Evolutionary conservation across 2,888 invertebrate species (phyloP).

Genomic region (Rotaria magnacalcarata): DNA sequence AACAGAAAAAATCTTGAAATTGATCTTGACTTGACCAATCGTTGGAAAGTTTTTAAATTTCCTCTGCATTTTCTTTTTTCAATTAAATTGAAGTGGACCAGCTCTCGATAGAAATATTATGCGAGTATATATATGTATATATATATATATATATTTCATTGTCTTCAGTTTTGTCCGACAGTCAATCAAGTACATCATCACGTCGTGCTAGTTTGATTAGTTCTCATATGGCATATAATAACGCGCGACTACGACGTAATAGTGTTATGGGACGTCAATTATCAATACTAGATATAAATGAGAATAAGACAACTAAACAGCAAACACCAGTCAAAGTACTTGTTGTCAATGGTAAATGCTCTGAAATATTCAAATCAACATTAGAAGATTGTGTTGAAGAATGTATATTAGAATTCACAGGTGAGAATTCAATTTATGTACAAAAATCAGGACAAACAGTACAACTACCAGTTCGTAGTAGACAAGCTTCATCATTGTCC

Average conservation of each 20-base stretch:
- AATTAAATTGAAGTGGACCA: neutral
- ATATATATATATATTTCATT: neutral
- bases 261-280: neutral
- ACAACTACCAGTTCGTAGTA: neutral
- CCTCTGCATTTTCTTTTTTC: neutral
- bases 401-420: conserved; percentile 1
- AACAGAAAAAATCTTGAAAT: neutral
- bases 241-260: neutral
- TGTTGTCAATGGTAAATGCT: conserved; percentile 7
- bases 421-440: conserved; percentile 23
- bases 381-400: conserved; percentile 28
- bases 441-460: neutral
- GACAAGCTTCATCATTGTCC: neutral
- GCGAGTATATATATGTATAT: neutral
- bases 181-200: neutral
- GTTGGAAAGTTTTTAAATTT: neutral
- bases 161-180: neutral
- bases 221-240: neutral
- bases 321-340: neutral
- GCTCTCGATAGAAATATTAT: neutral
- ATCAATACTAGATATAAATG: neutral
- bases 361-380: neutral
- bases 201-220: neutral
- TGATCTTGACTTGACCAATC: neutral
- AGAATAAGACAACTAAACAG: neutral